Percentiles rank a stretch among this genome's conserved stretches.
Conservation (phyloP, 2,113 vertebrate species). For the Danio rerio region DNA sequence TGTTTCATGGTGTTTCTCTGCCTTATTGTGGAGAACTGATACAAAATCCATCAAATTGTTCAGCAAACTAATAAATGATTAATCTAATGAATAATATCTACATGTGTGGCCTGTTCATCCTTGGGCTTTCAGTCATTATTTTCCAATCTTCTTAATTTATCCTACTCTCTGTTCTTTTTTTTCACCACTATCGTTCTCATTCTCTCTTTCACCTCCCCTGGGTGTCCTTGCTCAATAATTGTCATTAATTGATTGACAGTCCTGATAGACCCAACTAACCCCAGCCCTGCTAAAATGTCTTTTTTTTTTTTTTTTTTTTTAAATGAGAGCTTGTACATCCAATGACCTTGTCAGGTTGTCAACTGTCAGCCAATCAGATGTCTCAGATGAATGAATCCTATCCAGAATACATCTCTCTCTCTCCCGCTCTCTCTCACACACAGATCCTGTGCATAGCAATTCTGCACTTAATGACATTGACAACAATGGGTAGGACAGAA, state of each 20-base stretch:
- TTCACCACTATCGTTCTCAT: constrained; percentile 90
- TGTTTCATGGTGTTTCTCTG: constrained; percentile 8
- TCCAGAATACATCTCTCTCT: constrained; percentile 66
- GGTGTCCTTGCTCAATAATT: constrained; percentile 96
- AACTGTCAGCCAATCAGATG: constrained; percentile 82
- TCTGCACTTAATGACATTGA: constrained; percentile 41
- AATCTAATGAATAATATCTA: constrained; percentile 66
- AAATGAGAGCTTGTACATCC: constrained; percentile 98
- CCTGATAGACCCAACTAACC: constrained; percentile 96
- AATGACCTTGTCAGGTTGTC: constrained; percentile 95
- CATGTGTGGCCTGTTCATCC: constrained; percentile 75
- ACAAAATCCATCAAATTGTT: constrained; percentile 1
- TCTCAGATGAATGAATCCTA: constrained; percentile 66
- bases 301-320: constrained; percentile 87
- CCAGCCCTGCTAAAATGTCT: constrained; percentile 91
- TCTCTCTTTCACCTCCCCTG: constrained; percentile 85
- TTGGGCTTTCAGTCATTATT: constrained; percentile 78
- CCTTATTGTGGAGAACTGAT: neutral
- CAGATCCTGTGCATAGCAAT: constrained; percentile 2
- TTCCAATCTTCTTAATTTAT: constrained; percentile 81
- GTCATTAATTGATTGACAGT: constrained; percentile 99
- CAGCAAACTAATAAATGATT: constrained; percentile 14
- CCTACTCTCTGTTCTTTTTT: constrained; percentile 78
- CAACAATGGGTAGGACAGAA: neutral
- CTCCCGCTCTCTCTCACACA: neutral